Base-by-base conservation (phyloP, 2,888 invertebrate species). In the Pseudococcus jackbeardsleyi region DNA sequence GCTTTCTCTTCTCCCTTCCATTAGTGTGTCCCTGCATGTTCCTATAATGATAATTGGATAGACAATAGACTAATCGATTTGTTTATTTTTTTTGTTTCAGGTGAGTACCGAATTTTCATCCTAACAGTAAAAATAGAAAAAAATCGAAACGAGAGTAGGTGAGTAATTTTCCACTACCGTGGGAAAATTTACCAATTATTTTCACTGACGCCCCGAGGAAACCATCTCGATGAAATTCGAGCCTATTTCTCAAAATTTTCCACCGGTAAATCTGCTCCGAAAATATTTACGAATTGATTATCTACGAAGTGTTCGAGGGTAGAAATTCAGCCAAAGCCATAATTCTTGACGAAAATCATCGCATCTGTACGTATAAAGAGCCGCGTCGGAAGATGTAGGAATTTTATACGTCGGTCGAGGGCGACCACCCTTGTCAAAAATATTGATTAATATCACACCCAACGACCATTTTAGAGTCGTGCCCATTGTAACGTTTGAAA, bases 381-480 rank as follows among this genome's bases (percentile, higher is more conserved):
- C 64, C 59, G 0, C 9, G 19, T 4, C 9, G 7, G n/a, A 59
- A 64, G 64, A 22, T 64, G 12, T 64, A 22, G 19, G 22, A 64
- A 64, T 64, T 64, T 64, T 22, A 22, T 22, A n/a, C 64, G 3
- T 64, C 64, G 8, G 9, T 64, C 64, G 8, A 22, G 22, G 64
- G 22, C 64, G 64, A 64, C 64, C 64, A 64, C 64, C 64, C 64
- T 64, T 64, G 64, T 64, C 64, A 64, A 64, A 64, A 64, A 64
- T 64, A 64, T 64, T 64, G 64, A 64, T 64, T 64, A 64, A 64
- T 64, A 64, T 64, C 64, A 22, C 64, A 22, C 22, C 64, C 22
- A 64, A 64, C 19, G 64, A 19, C 64, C 22, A 64, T 19, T 22
- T 64, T 22, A 64, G 15, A 64, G 9, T 64, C 64, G 15, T 22